Conservation (phyloP, 1,140 invertebrate genomes). For the Melitaea cinxia region DNA sequence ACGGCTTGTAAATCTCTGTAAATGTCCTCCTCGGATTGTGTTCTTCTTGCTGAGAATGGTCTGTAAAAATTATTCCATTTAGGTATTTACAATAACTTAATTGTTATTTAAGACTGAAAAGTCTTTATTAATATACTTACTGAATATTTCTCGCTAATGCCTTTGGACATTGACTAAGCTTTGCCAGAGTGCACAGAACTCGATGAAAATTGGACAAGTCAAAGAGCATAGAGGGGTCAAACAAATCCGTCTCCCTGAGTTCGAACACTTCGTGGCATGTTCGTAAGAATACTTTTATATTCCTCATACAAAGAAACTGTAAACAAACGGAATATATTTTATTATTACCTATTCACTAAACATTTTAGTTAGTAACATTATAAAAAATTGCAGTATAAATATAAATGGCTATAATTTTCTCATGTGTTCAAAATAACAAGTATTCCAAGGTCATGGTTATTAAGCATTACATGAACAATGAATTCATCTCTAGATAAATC, state of each 20-base stretch:
- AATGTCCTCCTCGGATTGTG: conserved; percentile 90
- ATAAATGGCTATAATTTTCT: neutral
- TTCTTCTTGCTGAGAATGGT: conserved; percentile 88
- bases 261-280: conserved; percentile 92
- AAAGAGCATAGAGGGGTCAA: conserved; percentile 95
- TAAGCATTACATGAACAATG: neutral
- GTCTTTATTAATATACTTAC: conserved; percentile 87
- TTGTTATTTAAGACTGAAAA: too few species aligned
- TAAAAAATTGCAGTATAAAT: neutral
- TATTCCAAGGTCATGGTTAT: neutral
- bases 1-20: conserved; percentile 90
- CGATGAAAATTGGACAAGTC: conserved; percentile 96
- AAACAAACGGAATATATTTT: neutral
- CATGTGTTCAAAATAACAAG: neutral
- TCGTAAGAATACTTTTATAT: conserved; percentile 95
- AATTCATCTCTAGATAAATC: too few species aligned
- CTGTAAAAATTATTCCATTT: conserved; percentile 79
- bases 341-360: neutral
- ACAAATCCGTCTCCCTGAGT: conserved; percentile 92
- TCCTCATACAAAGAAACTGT: conserved; percentile 95
- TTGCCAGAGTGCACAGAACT: conserved; percentile 94
- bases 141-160: conserved; percentile 84
- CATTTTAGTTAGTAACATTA: neutral
- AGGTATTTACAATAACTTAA: too few species aligned
- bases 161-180: conserved; percentile 90